phyloP scores from a whole-genome alignment of 2,797 vertebrate species.

The Sebastiscus albofasciatus region DNA sequence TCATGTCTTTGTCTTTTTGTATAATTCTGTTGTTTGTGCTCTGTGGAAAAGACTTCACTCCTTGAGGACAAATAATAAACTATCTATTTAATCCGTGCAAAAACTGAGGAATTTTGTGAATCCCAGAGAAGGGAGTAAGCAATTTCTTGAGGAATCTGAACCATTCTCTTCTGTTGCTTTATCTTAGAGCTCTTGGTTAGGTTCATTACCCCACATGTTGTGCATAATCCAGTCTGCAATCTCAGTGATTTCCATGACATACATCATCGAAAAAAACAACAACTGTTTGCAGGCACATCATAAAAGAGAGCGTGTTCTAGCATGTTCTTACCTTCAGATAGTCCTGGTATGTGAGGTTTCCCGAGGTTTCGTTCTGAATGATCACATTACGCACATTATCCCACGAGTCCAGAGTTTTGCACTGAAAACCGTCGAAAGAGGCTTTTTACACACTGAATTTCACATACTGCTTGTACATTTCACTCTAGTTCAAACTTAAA shows the following conservation, averaged over 20 bases:
- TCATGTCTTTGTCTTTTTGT: too few relatives aligned
- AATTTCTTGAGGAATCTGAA: not conserved
- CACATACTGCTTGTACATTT: not conserved
- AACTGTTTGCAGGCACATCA: not conserved
- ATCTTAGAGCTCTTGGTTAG: not conserved
- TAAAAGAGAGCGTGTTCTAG: not conserved
- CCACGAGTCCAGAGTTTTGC: constrained; percentile 73
- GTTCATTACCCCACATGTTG: not conserved
- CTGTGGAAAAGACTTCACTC: too few relatives aligned
- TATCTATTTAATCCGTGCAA: too few relatives aligned
- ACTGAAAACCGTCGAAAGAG: constrained; percentile 63
- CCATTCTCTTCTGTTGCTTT: not conserved
- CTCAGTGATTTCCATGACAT: not conserved
- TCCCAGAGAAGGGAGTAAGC: too few relatives aligned
- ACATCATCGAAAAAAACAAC: not conserved
- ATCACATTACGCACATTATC: constrained; percentile 39
- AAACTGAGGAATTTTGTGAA: too few relatives aligned
- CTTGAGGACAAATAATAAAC: too few relatives aligned
- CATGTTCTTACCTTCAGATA: constrained; percentile 58
- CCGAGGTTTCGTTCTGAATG: constrained; percentile 27
- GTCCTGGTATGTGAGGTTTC: constrained; percentile 35
- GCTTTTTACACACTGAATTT: not conserved
- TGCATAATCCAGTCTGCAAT: not conserved
- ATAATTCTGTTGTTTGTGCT: too few relatives aligned
- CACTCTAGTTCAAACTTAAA: not conserved